Evolutionary conservation across 2,113 vertebrate species (phyloP), one percentile per base, ranked within the genome.

Genomic region (Cercopithecus mona): DNA sequence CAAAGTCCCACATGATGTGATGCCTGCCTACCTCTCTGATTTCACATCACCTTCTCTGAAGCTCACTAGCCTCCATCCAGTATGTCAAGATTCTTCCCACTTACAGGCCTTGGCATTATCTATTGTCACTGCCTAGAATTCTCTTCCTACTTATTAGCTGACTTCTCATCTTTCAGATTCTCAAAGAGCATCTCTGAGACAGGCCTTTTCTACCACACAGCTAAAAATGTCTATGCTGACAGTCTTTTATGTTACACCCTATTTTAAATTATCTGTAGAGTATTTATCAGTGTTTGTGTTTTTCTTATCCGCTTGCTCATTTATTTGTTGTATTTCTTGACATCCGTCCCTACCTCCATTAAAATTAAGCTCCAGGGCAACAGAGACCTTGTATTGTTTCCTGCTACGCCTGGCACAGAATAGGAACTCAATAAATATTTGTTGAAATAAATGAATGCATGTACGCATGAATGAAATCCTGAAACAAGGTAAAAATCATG

Each of bases 401-500:
- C 27, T 35, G 0, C 50, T 64, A 35, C 16, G 50, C 4, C 20
- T 85, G 11, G 38, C 43, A 81, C 6, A 45, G 18, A 93, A 80
- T 2, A 96, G 52, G 35, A 23, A 87, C 59, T 93, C 80, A 93
- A 75, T 38, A 88, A 75, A 70, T 64, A 94, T 9, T 66, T 81
- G 70, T 38, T 82, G 40, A 76, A 80, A 93, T 78, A 87, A 87
- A 75, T 93, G 13, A 43, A 88, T 40, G 40, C 6, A 92, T 32
- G 23, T 20, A 80, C 38, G 38, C 5, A 90, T 55, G 45, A 66
- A 82, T n/a, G 6, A 97, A 86, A 85, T 91, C 25, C 38, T 93
- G 87, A 93, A 87, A 86, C 25, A 93, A 90, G 48, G 95, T 86
- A 82, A 93, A 96, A 91, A 88, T 22, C 16, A 25, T 68, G 64